Evolutionary conservation across 2,888 invertebrate species (phyloP).

Genomic region (Spatulosminthurus flaviceps): DNA sequence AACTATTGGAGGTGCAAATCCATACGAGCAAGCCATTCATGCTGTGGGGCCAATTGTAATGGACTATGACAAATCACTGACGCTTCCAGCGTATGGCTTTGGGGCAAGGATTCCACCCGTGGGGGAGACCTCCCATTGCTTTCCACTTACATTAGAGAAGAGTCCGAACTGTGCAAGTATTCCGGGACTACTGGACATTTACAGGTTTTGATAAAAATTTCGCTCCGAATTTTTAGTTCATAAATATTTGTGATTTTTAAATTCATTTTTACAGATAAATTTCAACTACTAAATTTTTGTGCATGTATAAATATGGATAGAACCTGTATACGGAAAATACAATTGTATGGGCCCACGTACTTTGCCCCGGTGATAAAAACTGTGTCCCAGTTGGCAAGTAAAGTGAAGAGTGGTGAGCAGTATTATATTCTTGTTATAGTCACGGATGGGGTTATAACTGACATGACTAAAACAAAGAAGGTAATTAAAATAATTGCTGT

Average conservation of each 20-base stretch:
- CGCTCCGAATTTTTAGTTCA: too few species aligned
- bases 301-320: conserved; percentile 62
- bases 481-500: too few species aligned
- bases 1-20: conserved; percentile 64
- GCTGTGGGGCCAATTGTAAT: conserved; percentile 67
- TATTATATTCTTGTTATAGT: conserved; percentile 71
- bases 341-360: conserved; percentile 71
- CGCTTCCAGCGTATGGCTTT: conserved; percentile 68
- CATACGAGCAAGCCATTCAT: conserved; percentile 67
- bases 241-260: too few species aligned
- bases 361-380: conserved; percentile 70
- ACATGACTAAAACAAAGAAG: conserved; percentile 70
- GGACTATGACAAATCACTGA: conserved; percentile 69
- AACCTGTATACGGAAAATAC: conserved; percentile 63
- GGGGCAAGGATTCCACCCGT: conserved; percentile 69
- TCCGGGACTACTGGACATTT: conserved; percentile 68
- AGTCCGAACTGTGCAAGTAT: conserved; percentile 68
- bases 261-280: too few species aligned
- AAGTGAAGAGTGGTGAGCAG: conserved; percentile 66
- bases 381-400: conserved; percentile 66
- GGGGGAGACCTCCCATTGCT: conserved; percentile 68
- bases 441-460: conserved; percentile 71
- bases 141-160: conserved; percentile 65
- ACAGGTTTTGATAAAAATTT: conserved; percentile 62
- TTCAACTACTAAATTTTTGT: too few species aligned